Conservation (phyloP, 2,113 vertebrate species). For the Xiphophorus hellerii region DNA sequence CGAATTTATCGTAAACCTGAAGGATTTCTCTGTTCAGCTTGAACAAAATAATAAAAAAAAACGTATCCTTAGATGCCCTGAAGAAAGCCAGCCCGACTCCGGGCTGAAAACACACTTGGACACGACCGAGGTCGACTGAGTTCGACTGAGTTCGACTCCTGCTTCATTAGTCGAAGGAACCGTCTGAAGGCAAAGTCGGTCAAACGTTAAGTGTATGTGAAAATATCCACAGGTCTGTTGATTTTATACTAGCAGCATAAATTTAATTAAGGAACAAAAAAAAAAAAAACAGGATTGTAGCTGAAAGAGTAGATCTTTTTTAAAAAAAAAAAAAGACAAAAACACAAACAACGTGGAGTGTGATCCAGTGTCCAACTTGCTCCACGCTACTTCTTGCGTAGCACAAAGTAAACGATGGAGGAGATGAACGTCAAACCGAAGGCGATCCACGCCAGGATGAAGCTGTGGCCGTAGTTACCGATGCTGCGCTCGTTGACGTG, state of each 20-base stretch:
- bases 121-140: slow-evolving; percentile 19
- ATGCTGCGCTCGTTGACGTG: slow-evolving; percentile 30
- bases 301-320: slow-evolving; percentile 34
- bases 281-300: slow-evolving; percentile 29
- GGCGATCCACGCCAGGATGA: slow-evolving; percentile 91
- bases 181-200: slow-evolving; percentile 23
- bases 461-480: slow-evolving; percentile 88
- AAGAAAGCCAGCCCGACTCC: slow-evolving; percentile 22
- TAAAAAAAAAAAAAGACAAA: not conserved
- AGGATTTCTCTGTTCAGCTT: slow-evolving; percentile 27
- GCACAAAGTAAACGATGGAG: slow-evolving; percentile 89
- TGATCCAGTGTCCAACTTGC: slow-evolving; percentile 52
- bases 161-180: not conserved
- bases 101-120: slow-evolving; percentile 35
- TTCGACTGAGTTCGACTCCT: slow-evolving; percentile 11
- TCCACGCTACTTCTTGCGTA: slow-evolving; percentile 88
- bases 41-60: not conserved
- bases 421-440: slow-evolving; percentile 91
- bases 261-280: not conserved
- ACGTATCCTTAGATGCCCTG: slow-evolving; percentile 23
- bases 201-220: slow-evolving; percentile 31
- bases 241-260: slow-evolving; percentile 19
- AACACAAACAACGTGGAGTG: slow-evolving; percentile 20
- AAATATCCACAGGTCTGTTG: slow-evolving; percentile 14
- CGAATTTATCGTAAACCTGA: slow-evolving; percentile 31